phyloP scores from a whole-genome alignment of 1,140 invertebrate species.

The Hestina assimilis region DNA sequence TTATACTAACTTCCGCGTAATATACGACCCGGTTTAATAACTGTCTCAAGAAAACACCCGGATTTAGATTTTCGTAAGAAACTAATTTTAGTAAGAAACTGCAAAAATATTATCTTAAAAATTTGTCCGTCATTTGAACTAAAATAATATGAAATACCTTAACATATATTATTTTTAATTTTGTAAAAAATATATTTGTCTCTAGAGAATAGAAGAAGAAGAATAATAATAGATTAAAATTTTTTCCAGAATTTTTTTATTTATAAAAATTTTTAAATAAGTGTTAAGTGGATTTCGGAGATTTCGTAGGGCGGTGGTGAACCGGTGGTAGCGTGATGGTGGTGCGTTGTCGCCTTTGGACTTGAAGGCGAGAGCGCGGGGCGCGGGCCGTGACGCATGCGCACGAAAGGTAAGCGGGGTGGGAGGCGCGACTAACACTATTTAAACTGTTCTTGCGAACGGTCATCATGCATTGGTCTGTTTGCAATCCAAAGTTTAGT shows the following conservation, averaged over 20 bases:
- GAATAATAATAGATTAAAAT: no score
- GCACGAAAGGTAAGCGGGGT: slow-evolving; percentile 63
- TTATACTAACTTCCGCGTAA: slow-evolving; percentile 39
- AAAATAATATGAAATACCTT: no score
- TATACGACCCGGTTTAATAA: slow-evolving; percentile 32
- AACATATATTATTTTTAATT: no score
- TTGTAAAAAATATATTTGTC: no score
- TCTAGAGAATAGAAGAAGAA: no score
- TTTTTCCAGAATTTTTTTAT: no score
- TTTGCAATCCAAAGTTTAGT: slow-evolving; percentile 77
- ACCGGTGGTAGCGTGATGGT: slow-evolving; percentile 14
- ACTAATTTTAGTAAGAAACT: no score
- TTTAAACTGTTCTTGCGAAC: slow-evolving; percentile 75
- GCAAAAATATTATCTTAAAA: no score
- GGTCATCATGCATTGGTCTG: slow-evolving; percentile 78
- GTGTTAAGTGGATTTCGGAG: no score
- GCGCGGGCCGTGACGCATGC: slow-evolving; percentile 62
- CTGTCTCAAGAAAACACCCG: slow-evolving; percentile 4
- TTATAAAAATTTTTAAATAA: no score
- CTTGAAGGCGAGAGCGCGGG: slow-evolving; percentile 35
- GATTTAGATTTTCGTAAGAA: slow-evolving; percentile 12
- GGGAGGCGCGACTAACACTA: slow-evolving; percentile 49
- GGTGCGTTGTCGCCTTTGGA: slow-evolving; percentile 21
- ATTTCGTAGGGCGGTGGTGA: slow-evolving; percentile 30
- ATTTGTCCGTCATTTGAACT: no score